Conservation (phyloP, 2,888 invertebrate genomes). For the Ptychoptera albimana region DNA sequence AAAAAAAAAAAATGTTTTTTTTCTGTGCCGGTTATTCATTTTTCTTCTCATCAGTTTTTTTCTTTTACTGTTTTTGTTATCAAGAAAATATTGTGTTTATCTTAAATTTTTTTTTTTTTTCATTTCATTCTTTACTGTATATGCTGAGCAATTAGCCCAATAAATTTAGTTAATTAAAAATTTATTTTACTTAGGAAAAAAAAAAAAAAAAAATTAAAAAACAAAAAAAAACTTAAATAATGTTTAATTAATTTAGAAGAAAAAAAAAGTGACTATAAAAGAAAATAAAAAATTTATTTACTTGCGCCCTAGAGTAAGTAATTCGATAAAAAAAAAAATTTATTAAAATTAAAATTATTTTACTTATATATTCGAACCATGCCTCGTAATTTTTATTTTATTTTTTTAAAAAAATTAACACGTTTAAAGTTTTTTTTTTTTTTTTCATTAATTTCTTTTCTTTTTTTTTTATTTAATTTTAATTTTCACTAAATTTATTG, state of each 20-base stretch:
- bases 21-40: too few relatives aligned
- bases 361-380: slow-evolving; percentile 14
- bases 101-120: too few relatives aligned
- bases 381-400: slow-evolving; percentile 9
- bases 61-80: too few relatives aligned
- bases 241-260: background rate
- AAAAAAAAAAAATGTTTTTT: slow-evolving; percentile 1
- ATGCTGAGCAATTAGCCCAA: slow-evolving; percentile 14
- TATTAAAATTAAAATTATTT: too few relatives aligned
- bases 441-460: slow-evolving; percentile 18
- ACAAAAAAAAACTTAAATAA: too few relatives aligned
- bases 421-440: slow-evolving; percentile 8
- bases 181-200: too few relatives aligned
- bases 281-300: background rate
- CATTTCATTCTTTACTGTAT: too few relatives aligned
- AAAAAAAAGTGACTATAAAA: background rate
- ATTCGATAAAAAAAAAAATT: too few relatives aligned
- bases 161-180: slow-evolving; percentile 14
- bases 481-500: slow-evolving; percentile 39
- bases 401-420: slow-evolving; percentile 3
- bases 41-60: too few relatives aligned
- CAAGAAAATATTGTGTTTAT: too few relatives aligned
- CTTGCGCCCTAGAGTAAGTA: background rate
- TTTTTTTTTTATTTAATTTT: slow-evolving; percentile 7
- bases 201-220: too few relatives aligned